Conservation (phyloP, 2,888 invertebrate genomes). For the Encarsia formosa region DNA sequence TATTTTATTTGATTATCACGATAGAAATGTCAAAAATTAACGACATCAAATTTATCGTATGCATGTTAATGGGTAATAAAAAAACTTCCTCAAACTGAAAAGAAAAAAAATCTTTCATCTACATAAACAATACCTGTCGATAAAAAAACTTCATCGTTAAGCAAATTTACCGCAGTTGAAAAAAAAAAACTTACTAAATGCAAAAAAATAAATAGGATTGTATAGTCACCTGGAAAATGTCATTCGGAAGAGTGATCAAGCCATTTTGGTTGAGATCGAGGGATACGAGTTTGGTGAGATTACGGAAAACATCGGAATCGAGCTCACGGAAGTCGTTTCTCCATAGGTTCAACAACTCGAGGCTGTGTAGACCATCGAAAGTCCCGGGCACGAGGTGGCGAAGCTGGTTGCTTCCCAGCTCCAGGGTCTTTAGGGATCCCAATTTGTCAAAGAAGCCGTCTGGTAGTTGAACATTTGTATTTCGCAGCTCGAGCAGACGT, state of each 20-base stretch:
- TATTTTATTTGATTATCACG: too few species aligned
- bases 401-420: slow-evolving; percentile 61
- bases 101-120: too few species aligned
- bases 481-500: slow-evolving; percentile 9
- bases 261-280: slow-evolving; percentile 66
- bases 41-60: too few species aligned
- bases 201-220: too few species aligned
- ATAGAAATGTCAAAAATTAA: too few species aligned
- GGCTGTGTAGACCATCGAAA: slow-evolving; percentile 59
- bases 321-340: slow-evolving; percentile 52
- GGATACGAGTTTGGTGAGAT: slow-evolving; percentile 53
- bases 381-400: slow-evolving; percentile 53
- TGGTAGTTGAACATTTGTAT: slow-evolving; percentile 9
- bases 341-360: slow-evolving; percentile 65
- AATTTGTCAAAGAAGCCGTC: slow-evolving; percentile 62
- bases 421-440: slow-evolving; percentile 55
- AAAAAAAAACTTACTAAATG: too few species aligned
- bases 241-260: slow-evolving; percentile 7
- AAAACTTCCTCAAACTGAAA: too few species aligned
- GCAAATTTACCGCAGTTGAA: too few species aligned
- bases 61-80: too few species aligned
- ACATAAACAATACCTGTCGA: too few species aligned
- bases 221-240: slow-evolving; percentile 56
- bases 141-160: too few species aligned
- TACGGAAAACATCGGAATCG: slow-evolving; percentile 60